Conservation (phyloP, 2,113 vertebrate species). For the Melanerpes formicivorus region DNA sequence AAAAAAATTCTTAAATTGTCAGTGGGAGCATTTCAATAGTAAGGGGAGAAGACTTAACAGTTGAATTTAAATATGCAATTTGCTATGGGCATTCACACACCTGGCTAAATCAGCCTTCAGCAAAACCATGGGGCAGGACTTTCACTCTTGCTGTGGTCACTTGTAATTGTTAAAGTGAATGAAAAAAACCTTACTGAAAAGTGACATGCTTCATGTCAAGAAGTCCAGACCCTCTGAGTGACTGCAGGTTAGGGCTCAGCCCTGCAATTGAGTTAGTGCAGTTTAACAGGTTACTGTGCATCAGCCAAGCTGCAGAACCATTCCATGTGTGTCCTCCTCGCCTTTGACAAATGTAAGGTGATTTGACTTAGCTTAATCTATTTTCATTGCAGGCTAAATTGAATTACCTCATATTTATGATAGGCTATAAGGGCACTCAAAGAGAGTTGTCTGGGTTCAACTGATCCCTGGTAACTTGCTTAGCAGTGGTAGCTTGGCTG, state of each 20-base stretch:
- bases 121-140: background rate
- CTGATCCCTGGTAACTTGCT: conserved; percentile 58
- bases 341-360: conserved; percentile 64
- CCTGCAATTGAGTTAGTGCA: conserved; percentile 56
- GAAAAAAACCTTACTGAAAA: background rate
- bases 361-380: conserved; percentile 69
- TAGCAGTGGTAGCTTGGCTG: conserved; percentile 20
- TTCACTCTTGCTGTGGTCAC: fast-evolving
- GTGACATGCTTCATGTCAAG: background rate
- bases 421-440: conserved; percentile 50
- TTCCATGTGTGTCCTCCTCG: conserved; percentile 15
- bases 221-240: background rate
- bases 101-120: background rate
- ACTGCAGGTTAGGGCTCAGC: conserved; percentile 37
- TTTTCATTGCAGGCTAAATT: conserved; percentile 67
- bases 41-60: background rate
- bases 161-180: background rate
- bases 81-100: background rate
- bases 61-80: background rate
- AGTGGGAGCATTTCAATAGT: background rate
- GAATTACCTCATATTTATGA: conserved; percentile 69
- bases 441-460: conserved; percentile 50
- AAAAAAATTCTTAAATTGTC: background rate
- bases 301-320: conserved; percentile 40
- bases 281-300: conserved; percentile 33